Evolutionary conservation across 2,888 invertebrate species (phyloP).

Genomic region (Tipula lateralis): DNA sequence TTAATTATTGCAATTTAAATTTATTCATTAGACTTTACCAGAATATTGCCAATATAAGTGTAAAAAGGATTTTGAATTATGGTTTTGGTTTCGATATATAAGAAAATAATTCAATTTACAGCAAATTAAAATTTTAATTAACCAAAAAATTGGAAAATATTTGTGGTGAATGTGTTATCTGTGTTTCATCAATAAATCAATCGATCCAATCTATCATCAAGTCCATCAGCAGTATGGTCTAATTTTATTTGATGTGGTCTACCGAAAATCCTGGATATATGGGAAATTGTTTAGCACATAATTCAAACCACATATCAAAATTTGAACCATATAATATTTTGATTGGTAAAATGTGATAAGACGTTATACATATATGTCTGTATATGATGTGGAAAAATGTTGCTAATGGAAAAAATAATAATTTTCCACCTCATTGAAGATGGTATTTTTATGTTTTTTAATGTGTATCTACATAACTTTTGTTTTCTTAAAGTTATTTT

Average conservation of each 20-base stretch:
- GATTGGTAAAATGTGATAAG: neutral
- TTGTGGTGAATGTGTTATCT: neutral
- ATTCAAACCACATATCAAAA: neutral
- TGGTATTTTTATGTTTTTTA: neutral
- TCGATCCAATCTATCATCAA: neutral
- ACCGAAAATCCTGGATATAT: neutral
- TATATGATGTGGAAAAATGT: neutral
- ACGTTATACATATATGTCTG: neutral
- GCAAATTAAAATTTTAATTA: neutral
- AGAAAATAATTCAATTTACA: neutral
- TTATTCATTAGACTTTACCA: neutral
- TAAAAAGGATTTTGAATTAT: neutral
- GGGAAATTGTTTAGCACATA: neutral
- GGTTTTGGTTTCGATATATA: neutral
- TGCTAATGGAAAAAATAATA: constrained; percentile 12
- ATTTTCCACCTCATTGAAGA: constrained; percentile 24
- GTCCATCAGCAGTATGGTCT: neutral
- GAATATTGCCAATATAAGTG: neutral
- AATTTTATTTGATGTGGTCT: constrained; percentile 19
- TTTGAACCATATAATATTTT: neutral
- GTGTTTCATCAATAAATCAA: constrained; percentile 6
- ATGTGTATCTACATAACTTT: neutral
- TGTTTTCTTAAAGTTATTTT: neutral
- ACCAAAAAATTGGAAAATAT: neutral
- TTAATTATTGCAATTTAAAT: neutral